These are phyloP conservation scores for Coelopa frigida DNA, from an alignment of 1,140 invertebrate species.

Conservation along the genomic window DNA sequence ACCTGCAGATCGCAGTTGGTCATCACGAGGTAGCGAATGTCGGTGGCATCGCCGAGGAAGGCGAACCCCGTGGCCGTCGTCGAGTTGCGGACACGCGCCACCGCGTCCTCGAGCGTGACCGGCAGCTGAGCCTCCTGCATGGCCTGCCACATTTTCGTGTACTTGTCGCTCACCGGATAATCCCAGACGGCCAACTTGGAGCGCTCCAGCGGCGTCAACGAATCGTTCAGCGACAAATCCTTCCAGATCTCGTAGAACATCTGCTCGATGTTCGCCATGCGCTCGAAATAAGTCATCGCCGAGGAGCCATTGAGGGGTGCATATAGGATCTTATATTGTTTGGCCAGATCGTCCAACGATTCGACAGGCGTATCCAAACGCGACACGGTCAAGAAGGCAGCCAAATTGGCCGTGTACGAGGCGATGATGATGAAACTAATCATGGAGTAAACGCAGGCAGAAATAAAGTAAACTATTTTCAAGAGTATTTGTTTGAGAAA, in stretches of 20 bases:
- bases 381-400: conserved; percentile 89
- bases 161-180: conserved; percentile 96
- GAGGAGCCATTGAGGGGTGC: conserved; percentile 72
- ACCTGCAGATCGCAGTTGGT: conserved; percentile 86
- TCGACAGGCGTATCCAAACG: conserved; percentile 87
- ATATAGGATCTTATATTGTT: conserved; percentile 94
- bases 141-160: conserved; percentile 96
- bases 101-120: conserved; percentile 63
- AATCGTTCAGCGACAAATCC: conserved; percentile 93
- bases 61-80: conserved; percentile 76
- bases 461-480: neutral
- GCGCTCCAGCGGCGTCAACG: conserved; percentile 76
- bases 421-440: conserved; percentile 89
- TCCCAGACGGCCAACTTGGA: conserved; percentile 97
- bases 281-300: conserved; percentile 86
- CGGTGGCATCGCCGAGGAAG: conserved; percentile 89
- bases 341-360: conserved; percentile 84
- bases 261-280: conserved; percentile 93
- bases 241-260: conserved; percentile 98
- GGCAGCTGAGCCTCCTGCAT: conserved; percentile 89
- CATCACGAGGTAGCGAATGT: conserved; percentile 76
- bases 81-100: conserved; percentile 67
- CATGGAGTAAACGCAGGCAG: neutral
- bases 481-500: neutral
- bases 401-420: conserved; percentile 96